These are phyloP conservation scores for Gymnocheta viridis DNA, from an alignment of 2,888 invertebrate species.

Conservation along the genomic window DNA sequence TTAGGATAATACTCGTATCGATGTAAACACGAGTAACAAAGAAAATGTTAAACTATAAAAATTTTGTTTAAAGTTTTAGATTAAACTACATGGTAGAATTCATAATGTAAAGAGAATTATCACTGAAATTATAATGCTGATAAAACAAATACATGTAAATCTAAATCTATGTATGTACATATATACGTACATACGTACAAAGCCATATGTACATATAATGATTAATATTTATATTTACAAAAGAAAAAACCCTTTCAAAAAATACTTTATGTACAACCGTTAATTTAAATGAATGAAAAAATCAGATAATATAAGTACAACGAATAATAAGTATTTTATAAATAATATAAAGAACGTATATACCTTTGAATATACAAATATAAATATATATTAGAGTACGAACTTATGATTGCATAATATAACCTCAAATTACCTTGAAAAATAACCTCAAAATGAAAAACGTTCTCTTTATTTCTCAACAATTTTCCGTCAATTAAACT, in stretches of 20 bases:
- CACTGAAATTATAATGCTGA: not conserved
- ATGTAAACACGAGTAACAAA: conserved; percentile 18
- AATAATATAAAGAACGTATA: conserved; percentile 19
- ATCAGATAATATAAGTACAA: conserved; percentile 59
- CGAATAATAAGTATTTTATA: conserved; percentile 56
- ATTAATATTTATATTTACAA: not conserved
- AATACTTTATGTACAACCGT: conserved; percentile 38
- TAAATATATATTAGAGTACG: not conserved
- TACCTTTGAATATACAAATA: conserved; percentile 5
- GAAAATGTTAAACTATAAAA: not conserved
- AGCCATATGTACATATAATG: not conserved
- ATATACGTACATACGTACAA: not conserved
- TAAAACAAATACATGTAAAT: not conserved
- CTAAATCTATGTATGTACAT: not conserved
- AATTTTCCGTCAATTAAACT: conserved; percentile 57
- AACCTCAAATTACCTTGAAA: conserved; percentile 61
- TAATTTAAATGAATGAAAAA: conserved; percentile 25
- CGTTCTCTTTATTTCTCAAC: conserved; percentile 32
- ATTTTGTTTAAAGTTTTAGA: conserved; percentile 46
- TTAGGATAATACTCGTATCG: conserved; percentile 42
- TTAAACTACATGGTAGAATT: not conserved
- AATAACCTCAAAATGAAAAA: conserved; percentile 40
- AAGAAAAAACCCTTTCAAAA: not conserved
- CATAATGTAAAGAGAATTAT: not conserved
- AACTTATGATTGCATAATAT: conserved; percentile 48